Percentiles rank a stretch among this genome's conserved stretches.
Conservation (phyloP, 2,113 vertebrate genomes). For the Diadophis punctatus region DNA sequence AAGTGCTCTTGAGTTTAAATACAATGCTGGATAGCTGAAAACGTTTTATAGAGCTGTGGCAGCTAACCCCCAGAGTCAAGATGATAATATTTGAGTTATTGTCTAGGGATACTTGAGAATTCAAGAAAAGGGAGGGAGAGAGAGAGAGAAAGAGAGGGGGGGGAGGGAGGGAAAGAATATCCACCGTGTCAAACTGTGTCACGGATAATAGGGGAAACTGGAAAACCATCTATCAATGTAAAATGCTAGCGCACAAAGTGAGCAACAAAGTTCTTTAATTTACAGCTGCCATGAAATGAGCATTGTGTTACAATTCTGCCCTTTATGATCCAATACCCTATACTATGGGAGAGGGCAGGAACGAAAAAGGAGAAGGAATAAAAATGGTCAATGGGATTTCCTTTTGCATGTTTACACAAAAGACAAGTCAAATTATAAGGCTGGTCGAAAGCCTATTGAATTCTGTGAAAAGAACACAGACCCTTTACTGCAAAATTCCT, state of each 20-base stretch:
- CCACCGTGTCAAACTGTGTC: constrained; percentile 44
- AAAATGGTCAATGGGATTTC: constrained; percentile 60
- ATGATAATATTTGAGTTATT: constrained; percentile 64
- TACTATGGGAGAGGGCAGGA: not conserved
- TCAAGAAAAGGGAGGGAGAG: not conserved
- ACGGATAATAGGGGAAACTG: constrained; percentile 51
- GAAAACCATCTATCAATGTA: constrained; percentile 54
- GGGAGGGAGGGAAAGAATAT: constrained; percentile 31
- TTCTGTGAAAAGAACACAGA: constrained; percentile 26
- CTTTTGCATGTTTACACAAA: constrained; percentile 46
- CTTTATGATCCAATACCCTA: constrained; percentile 48
- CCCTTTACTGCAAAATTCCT: not conserved
- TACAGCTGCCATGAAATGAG: constrained; percentile 41
- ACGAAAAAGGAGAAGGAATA: constrained; percentile 46
- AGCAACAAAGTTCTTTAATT: constrained; percentile 54
- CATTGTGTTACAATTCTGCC: constrained; percentile 36
- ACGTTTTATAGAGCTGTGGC: constrained; percentile 53
- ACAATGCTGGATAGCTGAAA: constrained; percentile 50
- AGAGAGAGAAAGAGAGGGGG: not conserved
- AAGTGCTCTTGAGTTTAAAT: constrained; percentile 54
- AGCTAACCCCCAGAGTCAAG: constrained; percentile 63
- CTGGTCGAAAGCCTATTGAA: constrained; percentile 31
- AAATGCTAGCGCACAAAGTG: constrained; percentile 37
- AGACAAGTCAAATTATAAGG: constrained; percentile 31
- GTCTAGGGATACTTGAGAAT: constrained; percentile 62